A percentile compares a stretch with the other conserved stretches of the same genome.
Evolutionary conservation across 2,888 invertebrate genomes (phyloP).

Genomic region (Amphipyra berbera): DNA sequence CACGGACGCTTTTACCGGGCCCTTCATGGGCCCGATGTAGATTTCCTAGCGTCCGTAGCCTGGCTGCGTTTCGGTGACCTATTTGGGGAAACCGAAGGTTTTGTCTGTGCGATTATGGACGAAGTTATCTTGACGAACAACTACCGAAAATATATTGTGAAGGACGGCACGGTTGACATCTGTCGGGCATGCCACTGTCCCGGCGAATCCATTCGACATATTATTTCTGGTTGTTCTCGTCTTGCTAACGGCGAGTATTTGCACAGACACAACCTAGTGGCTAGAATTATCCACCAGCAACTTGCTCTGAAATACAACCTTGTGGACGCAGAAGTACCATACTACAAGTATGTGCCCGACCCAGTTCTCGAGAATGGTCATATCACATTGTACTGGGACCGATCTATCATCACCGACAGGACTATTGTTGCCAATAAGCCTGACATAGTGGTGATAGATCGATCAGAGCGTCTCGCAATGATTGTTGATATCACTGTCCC

Average conservation of each 20-base stretch:
- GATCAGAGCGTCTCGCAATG: too few relatives aligned
- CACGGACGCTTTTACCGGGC: background rate
- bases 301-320: too few relatives aligned
- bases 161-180: background rate
- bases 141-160: background rate
- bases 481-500: too few relatives aligned
- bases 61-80: background rate
- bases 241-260: constrained; percentile 15
- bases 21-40: background rate
- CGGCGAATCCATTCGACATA: background rate
- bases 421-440: too few relatives aligned
- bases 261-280: background rate
- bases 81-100: background rate
- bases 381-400: too few relatives aligned
- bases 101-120: background rate
- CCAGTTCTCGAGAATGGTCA: too few relatives aligned
- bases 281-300: too few relatives aligned
- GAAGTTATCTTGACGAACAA: background rate
- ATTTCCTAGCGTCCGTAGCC: background rate
- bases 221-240: background rate
- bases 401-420: too few relatives aligned
- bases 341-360: too few relatives aligned
- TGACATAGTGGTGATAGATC: too few relatives aligned
- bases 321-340: too few relatives aligned
- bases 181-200: constrained; percentile 2